These are phyloP conservation scores for Drosophila affinis DNA, from an alignment of 2,888 invertebrate genomes.

Conservation along the genomic window DNA sequence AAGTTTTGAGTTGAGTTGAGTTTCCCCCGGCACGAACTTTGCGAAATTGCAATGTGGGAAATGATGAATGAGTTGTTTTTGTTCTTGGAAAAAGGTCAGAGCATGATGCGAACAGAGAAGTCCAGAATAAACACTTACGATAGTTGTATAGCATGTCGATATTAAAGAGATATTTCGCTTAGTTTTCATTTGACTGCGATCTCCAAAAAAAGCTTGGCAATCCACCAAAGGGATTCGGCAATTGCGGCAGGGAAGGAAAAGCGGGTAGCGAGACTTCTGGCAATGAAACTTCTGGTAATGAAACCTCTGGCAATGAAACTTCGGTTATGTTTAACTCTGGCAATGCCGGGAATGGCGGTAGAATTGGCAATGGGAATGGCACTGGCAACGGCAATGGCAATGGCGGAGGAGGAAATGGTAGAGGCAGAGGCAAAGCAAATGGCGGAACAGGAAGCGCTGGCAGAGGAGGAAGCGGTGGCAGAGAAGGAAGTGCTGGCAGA, in stretches of 20 bases:
- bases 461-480: not conserved
- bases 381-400: not conserved
- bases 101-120: constrained; percentile 17
- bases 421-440: not conserved
- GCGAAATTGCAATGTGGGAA: constrained; percentile 36
- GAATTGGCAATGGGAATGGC: not conserved
- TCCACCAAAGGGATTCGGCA: not conserved
- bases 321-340: not conserved
- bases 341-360: not conserved
- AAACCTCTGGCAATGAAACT: not conserved
- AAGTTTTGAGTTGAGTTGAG: constrained; percentile 24
- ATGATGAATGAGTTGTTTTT: constrained; percentile 23
- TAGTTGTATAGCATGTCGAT: too few relatives aligned
- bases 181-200: not conserved
- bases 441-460: not conserved
- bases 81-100: constrained; percentile 25
- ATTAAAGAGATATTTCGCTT: not conserved
- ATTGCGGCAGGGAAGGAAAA: not conserved
- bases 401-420: too few relatives aligned
- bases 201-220: not conserved
- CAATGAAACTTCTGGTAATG: not conserved
- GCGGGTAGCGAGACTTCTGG: not conserved
- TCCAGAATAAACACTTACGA: not conserved
- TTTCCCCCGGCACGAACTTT: constrained; percentile 41
- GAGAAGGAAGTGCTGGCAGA: not conserved